Evolutionary conservation across 2,113 vertebrate species (phyloP).

Genomic region (Saimiri boliviensis): DNA sequence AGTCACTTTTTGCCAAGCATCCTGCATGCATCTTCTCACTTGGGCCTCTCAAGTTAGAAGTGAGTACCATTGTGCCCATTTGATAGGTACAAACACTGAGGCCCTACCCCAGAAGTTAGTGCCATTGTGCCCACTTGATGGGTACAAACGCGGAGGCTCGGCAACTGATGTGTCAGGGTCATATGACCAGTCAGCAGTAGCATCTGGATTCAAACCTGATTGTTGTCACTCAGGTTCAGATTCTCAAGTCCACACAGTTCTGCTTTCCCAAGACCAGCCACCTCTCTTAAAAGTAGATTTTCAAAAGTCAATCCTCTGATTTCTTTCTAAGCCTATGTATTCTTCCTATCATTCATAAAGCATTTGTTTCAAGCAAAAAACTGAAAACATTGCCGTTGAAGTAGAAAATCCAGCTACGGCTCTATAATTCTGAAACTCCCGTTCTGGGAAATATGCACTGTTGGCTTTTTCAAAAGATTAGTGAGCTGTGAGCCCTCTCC

Average conservation of each 20-base stretch:
- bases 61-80: not conserved
- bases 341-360: not conserved
- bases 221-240: not conserved
- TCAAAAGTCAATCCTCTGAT: conserved; percentile 22
- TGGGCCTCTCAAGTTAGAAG: not conserved
- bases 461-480: conserved; percentile 21
- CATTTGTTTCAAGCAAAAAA: conserved; percentile 29
- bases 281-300: conserved; percentile 18
- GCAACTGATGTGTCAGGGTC: not conserved
- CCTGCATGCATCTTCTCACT: not conserved
- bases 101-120: not conserved
- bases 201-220: not conserved
- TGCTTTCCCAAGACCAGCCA: not conserved
- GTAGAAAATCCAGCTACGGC: conserved; percentile 20
- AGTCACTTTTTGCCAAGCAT: not conserved
- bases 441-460: not conserved
- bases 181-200: not conserved
- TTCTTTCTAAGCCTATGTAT: conserved; percentile 15
- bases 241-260: not conserved
- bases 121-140: not conserved
- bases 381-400: conserved; percentile 22
- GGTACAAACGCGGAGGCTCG: not conserved
- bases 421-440: conserved; percentile 45
- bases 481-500: conserved; percentile 15
- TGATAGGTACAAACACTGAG: not conserved